Evolutionary conservation across 2,113 vertebrate species (phyloP).

Genomic region (Epinephelus lanceolatus): DNA sequence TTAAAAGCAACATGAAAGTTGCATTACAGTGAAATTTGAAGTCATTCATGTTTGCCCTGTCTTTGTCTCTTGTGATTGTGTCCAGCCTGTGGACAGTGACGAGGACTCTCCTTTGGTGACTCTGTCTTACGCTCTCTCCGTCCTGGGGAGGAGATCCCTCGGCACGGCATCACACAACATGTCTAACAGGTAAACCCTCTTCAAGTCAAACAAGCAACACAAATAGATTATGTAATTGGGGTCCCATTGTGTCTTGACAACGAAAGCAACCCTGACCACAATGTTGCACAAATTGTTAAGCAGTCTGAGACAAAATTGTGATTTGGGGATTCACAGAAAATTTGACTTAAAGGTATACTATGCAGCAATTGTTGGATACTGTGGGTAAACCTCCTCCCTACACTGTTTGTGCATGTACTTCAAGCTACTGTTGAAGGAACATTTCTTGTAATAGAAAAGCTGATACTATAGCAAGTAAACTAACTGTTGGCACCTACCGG

Average conservation of each 20-base stretch:
- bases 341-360: background rate
- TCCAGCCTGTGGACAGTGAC: conserved; percentile 90
- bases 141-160: conserved; percentile 93
- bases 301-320: too few relatives aligned
- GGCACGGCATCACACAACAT: conserved; percentile 95
- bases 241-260: background rate
- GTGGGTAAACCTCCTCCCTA: too few relatives aligned
- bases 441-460: too few relatives aligned
- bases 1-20: background rate
- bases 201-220: background rate
- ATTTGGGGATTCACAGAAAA: background rate
- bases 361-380: too few relatives aligned
- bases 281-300: background rate
- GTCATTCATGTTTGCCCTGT: background rate
- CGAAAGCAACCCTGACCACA: background rate
- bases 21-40: background rate
- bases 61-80: conserved; percentile 23
- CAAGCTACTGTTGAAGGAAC: too few relatives aligned
- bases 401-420: too few relatives aligned
- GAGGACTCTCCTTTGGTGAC: conserved; percentile 96
- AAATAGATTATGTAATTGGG: background rate
- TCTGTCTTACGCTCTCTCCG: conserved; percentile 93
- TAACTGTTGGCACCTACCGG: too few relatives aligned
- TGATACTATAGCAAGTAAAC: too few relatives aligned
- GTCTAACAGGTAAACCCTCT: conserved; percentile 90